These are phyloP conservation scores for Teleogryllus occipitalis DNA, from an alignment of 1,140 invertebrate species.

Conservation along the genomic window DNA sequence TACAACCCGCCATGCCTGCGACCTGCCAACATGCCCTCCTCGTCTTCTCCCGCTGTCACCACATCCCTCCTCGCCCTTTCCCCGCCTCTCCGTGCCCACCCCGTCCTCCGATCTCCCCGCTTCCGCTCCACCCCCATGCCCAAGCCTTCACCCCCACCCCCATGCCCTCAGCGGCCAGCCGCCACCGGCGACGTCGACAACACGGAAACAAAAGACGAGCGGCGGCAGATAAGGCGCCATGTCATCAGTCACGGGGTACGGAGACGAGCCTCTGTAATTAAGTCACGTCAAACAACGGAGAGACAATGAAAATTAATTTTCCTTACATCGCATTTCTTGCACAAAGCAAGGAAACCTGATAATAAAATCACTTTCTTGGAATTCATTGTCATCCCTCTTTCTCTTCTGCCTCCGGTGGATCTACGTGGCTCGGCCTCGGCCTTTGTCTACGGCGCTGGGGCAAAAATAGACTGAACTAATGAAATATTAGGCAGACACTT, in stretches of 20 bases:
- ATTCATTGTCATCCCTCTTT: background rate
- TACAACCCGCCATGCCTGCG: no score
- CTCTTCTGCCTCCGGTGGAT: background rate
- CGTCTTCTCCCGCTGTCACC: no score
- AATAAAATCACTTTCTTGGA: conserved; percentile 2
- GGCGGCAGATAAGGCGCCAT: background rate
- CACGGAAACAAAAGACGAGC: background rate
- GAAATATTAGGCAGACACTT: background rate
- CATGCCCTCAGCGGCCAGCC: background rate
- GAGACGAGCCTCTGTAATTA: background rate
- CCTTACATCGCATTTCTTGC: background rate
- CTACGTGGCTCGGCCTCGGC: background rate
- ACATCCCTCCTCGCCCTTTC: no score
- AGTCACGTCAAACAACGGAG: background rate
- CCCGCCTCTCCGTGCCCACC: no score
- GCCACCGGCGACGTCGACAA: background rate
- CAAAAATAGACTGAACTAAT: background rate
- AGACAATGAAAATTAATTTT: background rate
- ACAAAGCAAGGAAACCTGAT: background rate
- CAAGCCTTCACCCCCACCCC: no score
- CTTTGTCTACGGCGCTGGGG: background rate
- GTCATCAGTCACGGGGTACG: background rate
- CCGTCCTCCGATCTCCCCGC: no score
- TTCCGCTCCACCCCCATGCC: no score
- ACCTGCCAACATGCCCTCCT: no score